These are phyloP conservation scores for Diarsia brunnea DNA, from an alignment of 2,888 invertebrate genomes.

Conservation along the genomic window DNA sequence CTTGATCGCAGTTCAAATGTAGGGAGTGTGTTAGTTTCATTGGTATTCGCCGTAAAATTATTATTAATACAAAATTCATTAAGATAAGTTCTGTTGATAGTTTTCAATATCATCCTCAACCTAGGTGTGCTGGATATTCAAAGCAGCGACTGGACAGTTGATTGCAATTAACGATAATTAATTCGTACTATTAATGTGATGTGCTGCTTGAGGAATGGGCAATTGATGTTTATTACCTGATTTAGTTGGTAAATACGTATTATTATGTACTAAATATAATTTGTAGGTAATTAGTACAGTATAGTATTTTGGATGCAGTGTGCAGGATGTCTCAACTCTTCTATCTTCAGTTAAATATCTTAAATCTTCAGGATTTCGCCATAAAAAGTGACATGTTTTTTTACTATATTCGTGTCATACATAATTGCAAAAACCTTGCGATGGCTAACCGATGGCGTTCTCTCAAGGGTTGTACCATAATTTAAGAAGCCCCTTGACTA, in stretches of 20 bases:
- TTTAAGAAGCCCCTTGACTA: not conserved
- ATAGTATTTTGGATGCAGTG: not conserved
- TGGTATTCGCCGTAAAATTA: not conserved
- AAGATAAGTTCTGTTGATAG: not conserved
- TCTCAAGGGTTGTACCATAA: not conserved
- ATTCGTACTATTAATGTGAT: slow-evolving; percentile 46
- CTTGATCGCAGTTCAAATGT: not conserved
- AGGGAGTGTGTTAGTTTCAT: not conserved
- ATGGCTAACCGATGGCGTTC: no score
- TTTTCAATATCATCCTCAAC: not conserved
- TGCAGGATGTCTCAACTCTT: not conserved
- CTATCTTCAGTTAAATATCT: not conserved
- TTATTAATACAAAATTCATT: not conserved
- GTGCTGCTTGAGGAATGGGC: slow-evolving; percentile 19
- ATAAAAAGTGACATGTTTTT: not conserved
- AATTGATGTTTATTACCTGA: slow-evolving; percentile 25
- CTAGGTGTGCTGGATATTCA: not conserved
- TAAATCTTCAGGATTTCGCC: not conserved
- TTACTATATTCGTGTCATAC: not conserved
- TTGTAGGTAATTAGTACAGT: not conserved
- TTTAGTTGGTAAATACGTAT: slow-evolving; percentile 20
- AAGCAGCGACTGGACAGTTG: slow-evolving; percentile 10
- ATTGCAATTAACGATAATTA: slow-evolving; percentile 57
- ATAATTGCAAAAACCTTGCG: not conserved
- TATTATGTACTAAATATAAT: slow-evolving; percentile 3